phyloP scores from a whole-genome alignment of 2,113 vertebrate species.

The Hyaena hyaena region DNA sequence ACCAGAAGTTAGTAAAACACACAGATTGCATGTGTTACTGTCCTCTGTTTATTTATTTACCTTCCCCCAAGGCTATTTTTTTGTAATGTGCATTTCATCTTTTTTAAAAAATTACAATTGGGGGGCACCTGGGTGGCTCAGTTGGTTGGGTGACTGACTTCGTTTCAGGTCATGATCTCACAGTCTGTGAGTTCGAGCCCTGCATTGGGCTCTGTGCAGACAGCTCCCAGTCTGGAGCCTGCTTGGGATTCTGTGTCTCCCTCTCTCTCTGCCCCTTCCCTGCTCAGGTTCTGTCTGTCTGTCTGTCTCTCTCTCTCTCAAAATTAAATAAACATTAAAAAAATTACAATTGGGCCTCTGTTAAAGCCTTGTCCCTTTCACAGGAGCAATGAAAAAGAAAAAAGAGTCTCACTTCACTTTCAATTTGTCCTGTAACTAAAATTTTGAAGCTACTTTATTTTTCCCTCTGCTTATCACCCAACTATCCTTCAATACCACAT shows the following conservation, averaged over 20 bases:
- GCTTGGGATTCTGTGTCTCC: no score
- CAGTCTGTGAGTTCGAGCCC: no score
- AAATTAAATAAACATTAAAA: neutral
- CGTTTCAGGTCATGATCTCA: no score
- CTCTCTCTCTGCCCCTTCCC: no score
- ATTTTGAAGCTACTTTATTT: slow-evolving; percentile 13
- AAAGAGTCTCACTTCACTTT: neutral
- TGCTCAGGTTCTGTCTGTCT: no score
- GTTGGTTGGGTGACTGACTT: no score
- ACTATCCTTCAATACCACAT: neutral
- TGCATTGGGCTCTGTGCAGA: no score
- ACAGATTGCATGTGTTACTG: neutral
- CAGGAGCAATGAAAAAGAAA: neutral
- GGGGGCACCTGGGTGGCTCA: no score
- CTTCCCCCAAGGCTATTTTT: neutral
- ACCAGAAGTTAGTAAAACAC: neutral
- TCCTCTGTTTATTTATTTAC: neutral
- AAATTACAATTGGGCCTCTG: neutral
- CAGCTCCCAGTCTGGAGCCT: no score
- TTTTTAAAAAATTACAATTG: neutral
- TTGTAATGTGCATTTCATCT: neutral
- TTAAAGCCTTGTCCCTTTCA: neutral
- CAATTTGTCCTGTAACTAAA: neutral
- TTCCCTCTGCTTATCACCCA: neutral
- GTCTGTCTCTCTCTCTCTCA: no score